Percentiles rank a stretch among this genome's conserved stretches.
Evolutionary conservation across 2,888 invertebrate genomes (phyloP).

Genomic region (Gortyna flavago): DNA sequence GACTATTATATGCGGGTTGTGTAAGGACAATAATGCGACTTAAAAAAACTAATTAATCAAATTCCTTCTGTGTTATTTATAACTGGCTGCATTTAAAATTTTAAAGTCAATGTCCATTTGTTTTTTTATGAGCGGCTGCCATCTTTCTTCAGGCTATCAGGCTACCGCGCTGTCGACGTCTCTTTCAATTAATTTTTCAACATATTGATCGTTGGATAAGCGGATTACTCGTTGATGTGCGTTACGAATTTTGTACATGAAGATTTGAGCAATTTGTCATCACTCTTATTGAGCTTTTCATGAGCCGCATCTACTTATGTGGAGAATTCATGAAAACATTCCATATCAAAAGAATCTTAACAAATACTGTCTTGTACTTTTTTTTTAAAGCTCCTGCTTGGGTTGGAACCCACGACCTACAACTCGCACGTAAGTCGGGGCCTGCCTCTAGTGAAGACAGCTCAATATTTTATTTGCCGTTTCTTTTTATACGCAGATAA

Average conservation of each 20-base stretch:
- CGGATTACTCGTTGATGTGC: not conserved
- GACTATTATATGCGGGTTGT: constrained; percentile 16
- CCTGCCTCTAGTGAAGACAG: no score
- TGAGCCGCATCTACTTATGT: no score
- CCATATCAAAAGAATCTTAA: no score
- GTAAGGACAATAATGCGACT: not conserved
- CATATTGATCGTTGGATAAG: not conserved
- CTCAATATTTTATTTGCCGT: not conserved
- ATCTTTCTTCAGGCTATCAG: constrained; percentile 1
- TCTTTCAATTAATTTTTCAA: not conserved
- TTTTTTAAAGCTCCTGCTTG: no score
- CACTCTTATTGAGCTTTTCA: not conserved
- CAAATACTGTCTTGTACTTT: no score
- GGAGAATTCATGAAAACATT: no score
- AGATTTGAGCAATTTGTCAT: not conserved
- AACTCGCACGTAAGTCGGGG: no score
- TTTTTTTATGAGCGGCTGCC: not conserved
- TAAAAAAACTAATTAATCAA: not conserved
- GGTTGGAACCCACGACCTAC: no score
- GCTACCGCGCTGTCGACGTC: not conserved
- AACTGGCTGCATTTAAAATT: not conserved
- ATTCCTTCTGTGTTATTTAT: not conserved
- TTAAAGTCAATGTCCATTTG: not conserved
- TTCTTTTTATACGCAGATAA: not conserved
- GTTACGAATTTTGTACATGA: not conserved